Conservation (phyloP, 2,888 invertebrate species). For the Cataglyphis altisquamis region DNA sequence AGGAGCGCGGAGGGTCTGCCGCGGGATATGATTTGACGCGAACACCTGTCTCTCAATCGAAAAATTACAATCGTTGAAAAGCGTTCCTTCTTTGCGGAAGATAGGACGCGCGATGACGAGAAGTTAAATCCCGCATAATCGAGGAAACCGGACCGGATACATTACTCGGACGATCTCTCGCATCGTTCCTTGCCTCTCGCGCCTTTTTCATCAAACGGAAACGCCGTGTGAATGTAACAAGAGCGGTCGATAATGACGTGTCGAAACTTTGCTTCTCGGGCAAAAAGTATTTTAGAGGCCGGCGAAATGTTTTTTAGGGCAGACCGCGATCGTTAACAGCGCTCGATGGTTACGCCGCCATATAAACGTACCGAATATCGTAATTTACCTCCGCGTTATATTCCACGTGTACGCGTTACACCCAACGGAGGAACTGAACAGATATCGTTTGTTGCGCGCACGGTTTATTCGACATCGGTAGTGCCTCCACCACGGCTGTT, state of each 20-base stretch:
- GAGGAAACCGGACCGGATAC: neutral
- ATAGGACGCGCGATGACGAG: neutral
- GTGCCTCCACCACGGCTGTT: neutral
- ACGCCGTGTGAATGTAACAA: neutral
- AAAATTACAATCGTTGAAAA: neutral
- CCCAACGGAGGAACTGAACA: constrained; percentile 63
- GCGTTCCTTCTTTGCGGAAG: neutral
- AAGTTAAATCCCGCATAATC: neutral
- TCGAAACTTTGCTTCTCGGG: constrained; percentile 5
- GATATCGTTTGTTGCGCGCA: constrained; percentile 60
- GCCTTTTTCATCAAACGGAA: neutral
- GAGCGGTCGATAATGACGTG: neutral
- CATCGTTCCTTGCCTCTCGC: neutral
- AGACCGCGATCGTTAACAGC: constrained; percentile 62
- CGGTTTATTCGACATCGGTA: neutral
- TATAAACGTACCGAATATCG: constrained; percentile 70
- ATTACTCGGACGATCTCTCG: neutral
- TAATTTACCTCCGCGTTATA: constrained; percentile 71
- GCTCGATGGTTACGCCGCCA: constrained; percentile 50
- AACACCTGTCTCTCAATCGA: neutral
- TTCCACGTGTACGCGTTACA: constrained; percentile 56
- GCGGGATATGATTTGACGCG: neutral
- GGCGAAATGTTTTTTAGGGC: constrained; percentile 60
- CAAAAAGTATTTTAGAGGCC: constrained; percentile 49
- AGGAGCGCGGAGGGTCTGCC: neutral